Base-by-base conservation (phyloP, 2,888 invertebrate genomes). In the Athalia circularis region DNA sequence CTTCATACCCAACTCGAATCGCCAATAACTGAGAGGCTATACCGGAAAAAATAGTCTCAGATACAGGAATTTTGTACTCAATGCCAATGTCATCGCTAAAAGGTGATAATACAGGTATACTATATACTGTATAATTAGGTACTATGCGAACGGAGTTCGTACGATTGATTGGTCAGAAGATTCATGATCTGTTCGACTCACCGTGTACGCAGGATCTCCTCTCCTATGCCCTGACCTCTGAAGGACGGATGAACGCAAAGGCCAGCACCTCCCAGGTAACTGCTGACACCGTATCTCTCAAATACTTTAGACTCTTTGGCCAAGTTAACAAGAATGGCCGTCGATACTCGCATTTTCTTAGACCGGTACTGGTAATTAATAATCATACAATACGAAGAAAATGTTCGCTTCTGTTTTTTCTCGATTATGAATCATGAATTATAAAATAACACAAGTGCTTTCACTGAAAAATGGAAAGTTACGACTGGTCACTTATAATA, bases 251-350 rank as follows among this genome's bases (percentile, higher is more conserved):
- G 47, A 8, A 90, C 89, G 5, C 85, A 85, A 29, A 91, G 82
- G 0, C 91, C 90, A 78, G 88, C 50, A 3, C 88, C 89, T 13
- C 72, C 67, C 64, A 91, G 79, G 80, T 87, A 89, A 57, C 80
- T 82, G 52, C 87, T 84, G 1, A 87, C 84, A 0, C 83, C 84
- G 15, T 84, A 88, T 45, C 77, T 79, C 57, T 86, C 80, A 13
- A 80, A 86, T 4, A 84, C 68, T 48, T 88, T 80, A 4, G 82
- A 84, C 43, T 83, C 75, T 0, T 84, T 77, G 0, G 48, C 43
- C 4, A 86, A 7, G 3, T 81, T 52, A 4, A 64, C 9, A 0
- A 87, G 13, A 0, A 79, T 59, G 0, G 65, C 11, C 3, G 84
- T 9, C 3, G 85, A 65, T 54, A 61, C 80, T 43, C 74, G 50